Evolutionary conservation across 2,797 vertebrate species (phyloP).

Genomic region (Lacerta viridis): DNA sequence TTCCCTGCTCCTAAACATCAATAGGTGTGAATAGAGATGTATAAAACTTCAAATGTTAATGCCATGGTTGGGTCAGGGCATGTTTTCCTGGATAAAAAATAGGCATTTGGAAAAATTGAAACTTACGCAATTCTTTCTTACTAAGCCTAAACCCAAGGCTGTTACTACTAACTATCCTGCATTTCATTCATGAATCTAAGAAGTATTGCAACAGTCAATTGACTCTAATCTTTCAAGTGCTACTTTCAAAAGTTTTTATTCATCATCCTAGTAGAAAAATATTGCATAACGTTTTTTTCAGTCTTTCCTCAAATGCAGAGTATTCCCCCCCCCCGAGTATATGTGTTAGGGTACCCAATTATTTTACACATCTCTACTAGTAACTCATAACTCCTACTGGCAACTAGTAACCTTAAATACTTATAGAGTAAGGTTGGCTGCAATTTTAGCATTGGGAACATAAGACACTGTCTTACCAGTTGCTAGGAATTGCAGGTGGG

Average conservation of each 20-base stretch:
- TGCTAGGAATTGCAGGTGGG: too few species aligned
- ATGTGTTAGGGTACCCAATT: background rate
- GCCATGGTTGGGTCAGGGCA: background rate
- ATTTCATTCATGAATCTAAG: too few species aligned
- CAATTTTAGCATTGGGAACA: background rate
- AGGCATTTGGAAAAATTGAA: background rate
- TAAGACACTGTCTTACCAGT: too few species aligned
- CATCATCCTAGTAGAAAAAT: background rate
- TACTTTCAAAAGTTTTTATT: background rate
- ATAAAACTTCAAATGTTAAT: background rate
- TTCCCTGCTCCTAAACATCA: background rate
- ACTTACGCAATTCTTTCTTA: constrained; percentile 1
- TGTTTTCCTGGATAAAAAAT: background rate
- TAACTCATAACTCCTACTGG: background rate
- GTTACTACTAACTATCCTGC: too few species aligned
- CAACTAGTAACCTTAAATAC: background rate
- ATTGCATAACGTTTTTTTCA: too few species aligned
- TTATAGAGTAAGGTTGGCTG: background rate
- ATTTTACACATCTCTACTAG: background rate
- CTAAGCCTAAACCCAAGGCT: background rate
- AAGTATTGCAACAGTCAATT: background rate
- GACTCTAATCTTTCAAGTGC: too few species aligned
- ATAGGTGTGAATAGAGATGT: background rate
- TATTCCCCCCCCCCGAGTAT: background rate
- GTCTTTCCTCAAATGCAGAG: background rate